A percentile compares a stretch with the other conserved stretches of the same genome.
Evolutionary conservation across 1,140 invertebrate species (phyloP).

Genomic region (Pachyrhynchus sulphureomaculatus): DNA sequence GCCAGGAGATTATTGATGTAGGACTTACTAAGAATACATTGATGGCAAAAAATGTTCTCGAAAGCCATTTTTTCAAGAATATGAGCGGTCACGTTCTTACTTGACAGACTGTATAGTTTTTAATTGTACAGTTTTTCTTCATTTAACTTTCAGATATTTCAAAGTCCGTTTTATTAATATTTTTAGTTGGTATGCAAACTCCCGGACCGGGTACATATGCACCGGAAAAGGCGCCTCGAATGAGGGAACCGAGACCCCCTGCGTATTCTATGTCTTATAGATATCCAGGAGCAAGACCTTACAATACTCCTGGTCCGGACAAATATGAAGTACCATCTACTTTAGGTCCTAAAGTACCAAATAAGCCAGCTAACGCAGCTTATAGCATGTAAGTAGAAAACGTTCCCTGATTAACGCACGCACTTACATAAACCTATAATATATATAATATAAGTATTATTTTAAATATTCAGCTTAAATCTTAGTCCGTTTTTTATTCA

Average conservation of each 20-base stretch:
- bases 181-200: constrained; percentile 40
- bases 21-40: no score
- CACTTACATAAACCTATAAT: no score
- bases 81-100: no score
- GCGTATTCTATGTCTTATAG: constrained; percentile 58
- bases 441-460: no score
- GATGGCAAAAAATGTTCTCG: no score
- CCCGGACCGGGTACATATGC: constrained; percentile 62
- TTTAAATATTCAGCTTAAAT: no score
- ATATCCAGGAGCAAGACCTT: constrained; percentile 30
- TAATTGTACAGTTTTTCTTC: no score
- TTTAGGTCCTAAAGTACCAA: constrained; percentile 48
- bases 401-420: no score
- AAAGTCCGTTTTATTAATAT: not conserved
- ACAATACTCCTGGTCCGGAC: constrained; percentile 60
- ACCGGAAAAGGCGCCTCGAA: constrained; percentile 53
- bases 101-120: no score
- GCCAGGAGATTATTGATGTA: no score
- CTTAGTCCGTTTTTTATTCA: no score
- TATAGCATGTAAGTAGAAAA: constrained; percentile 56
- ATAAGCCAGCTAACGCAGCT: constrained; percentile 49
- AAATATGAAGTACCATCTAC: constrained; percentile 56
- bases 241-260: constrained; percentile 54
- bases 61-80: no score
- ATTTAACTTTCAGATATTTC: not conserved